These are phyloP conservation scores for Lontra canadensis DNA, from an alignment of 2,113 vertebrate species.

Conservation along the genomic window DNA sequence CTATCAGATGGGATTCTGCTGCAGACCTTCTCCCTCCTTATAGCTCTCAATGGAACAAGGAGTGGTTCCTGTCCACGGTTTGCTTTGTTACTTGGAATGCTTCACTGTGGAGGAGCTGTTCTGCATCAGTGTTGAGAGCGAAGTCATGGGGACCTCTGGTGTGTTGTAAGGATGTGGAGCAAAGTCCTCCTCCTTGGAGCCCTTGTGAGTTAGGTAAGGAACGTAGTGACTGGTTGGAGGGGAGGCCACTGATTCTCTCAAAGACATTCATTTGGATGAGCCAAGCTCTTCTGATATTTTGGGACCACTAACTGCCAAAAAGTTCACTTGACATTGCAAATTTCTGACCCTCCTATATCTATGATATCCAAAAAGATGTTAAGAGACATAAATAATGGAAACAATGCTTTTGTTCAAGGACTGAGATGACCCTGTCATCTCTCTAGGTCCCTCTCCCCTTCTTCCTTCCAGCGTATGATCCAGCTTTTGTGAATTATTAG, in stretches of 20 bases:
- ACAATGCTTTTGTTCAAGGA: background rate
- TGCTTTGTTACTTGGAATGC: slow-evolving; percentile 30
- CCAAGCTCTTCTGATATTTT: background rate
- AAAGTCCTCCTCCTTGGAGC: background rate
- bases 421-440: background rate
- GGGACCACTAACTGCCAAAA: background rate
- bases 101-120: background rate
- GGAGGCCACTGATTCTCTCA: background rate
- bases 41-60: background rate
- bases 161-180: background rate
- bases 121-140: background rate
- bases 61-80: background rate
- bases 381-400: background rate
- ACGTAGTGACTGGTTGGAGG: background rate
- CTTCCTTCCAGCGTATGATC: background rate
- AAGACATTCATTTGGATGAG: background rate
- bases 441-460: background rate
- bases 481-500: background rate
- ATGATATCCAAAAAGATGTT: background rate
- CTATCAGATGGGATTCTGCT: background rate
- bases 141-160: background rate
- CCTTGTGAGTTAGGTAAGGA: background rate
- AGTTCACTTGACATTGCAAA: background rate
- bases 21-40: background rate
- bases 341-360: background rate